These are phyloP conservation scores for Galago senegalensis DNA, from an alignment of 2,797 vertebrate species.

Conservation along the genomic window DNA sequence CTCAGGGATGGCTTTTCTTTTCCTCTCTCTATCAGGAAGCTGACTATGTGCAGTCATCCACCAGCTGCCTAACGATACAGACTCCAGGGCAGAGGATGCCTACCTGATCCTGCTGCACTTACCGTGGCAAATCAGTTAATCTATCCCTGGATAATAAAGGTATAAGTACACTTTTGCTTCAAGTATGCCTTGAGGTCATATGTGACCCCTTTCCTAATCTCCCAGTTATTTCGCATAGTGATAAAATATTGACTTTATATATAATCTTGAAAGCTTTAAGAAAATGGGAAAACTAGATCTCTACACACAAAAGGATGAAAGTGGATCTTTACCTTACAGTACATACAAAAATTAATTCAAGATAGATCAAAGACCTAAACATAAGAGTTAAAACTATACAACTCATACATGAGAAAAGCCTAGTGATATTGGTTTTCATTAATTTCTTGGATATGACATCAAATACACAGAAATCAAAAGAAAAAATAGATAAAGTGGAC, in stretches of 20 bases:
- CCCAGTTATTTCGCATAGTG: neutral
- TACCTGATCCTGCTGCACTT: neutral
- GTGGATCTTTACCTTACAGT: neutral
- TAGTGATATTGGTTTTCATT: neutral
- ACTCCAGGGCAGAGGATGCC: neutral
- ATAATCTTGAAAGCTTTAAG: neutral
- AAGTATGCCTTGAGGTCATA: neutral
- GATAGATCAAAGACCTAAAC: neutral
- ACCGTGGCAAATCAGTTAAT: neutral
- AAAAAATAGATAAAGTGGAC: neutral
- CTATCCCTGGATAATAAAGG: neutral
- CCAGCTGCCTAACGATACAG: neutral
- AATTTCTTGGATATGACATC: neutral
- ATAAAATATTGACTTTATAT: neutral
- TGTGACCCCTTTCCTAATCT: neutral
- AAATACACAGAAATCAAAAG: neutral
- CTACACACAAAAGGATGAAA: neutral
- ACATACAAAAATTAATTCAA: neutral
- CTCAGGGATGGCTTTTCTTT: neutral
- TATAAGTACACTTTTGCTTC: neutral
- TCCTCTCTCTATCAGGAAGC: neutral
- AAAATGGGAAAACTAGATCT: conserved; percentile 6
- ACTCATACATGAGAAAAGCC: neutral
- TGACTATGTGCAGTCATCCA: neutral
- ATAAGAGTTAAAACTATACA: neutral